A percentile compares a stretch with the other conserved stretches of the same genome.
Conservation (phyloP, 2,797 vertebrate species). For the Natrix natrix region DNA sequence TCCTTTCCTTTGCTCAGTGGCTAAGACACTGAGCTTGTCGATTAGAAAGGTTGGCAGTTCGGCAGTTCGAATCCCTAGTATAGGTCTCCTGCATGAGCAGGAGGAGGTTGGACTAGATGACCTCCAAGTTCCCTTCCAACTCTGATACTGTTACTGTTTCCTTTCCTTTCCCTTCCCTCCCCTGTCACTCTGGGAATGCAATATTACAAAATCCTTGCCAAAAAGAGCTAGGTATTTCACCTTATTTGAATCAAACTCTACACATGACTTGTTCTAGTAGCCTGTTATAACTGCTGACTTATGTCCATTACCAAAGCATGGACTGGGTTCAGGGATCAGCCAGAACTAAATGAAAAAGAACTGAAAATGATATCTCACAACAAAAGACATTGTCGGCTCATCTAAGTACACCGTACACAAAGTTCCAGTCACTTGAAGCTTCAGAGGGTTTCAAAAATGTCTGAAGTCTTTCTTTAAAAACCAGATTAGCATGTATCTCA, state of each 20-base stretch:
- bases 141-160: too few relatives aligned
- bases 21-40: too few relatives aligned
- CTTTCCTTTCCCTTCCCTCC: background rate
- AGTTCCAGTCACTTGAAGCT: constrained; percentile 67
- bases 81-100: too few relatives aligned
- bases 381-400: constrained; percentile 57
- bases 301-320: constrained; percentile 45
- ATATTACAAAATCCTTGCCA: background rate
- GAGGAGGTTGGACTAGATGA: too few relatives aligned
- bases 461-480: constrained; percentile 75
- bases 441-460: constrained; percentile 72
- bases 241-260: background rate
- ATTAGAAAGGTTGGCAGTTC: too few relatives aligned
- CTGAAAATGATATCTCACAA: constrained; percentile 47
- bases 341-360: constrained; percentile 51
- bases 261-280: background rate
- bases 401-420: constrained; percentile 50
- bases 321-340: background rate
- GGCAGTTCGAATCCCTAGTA: too few relatives aligned
- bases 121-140: too few relatives aligned
- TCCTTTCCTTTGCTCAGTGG: background rate
- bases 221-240: background rate
- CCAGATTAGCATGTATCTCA: constrained; percentile 80
- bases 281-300: constrained; percentile 7
- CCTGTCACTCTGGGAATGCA: background rate